Evolutionary conservation across 53 echinoderm and acorn worm species (phyloP).

Genomic region (Stichopus horrens): DNA sequence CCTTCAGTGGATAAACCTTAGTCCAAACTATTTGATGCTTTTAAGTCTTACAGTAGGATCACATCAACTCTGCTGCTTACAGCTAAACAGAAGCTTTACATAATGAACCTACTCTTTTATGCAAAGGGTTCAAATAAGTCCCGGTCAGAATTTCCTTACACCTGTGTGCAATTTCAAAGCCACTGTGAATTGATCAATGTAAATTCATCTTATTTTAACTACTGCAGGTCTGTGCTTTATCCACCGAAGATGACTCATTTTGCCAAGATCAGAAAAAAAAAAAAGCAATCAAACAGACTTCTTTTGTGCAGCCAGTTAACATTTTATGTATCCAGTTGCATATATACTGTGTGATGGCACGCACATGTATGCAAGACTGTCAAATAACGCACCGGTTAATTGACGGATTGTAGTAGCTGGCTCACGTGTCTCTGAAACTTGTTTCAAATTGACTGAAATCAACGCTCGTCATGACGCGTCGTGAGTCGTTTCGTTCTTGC

Average conservation of each 20-base stretch:
- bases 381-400: not conserved
- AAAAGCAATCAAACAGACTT: not conserved
- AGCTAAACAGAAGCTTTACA: too few relatives aligned
- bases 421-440: not conserved
- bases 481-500: not conserved
- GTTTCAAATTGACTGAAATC: not conserved
- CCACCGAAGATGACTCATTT: not conserved
- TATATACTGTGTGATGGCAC: not conserved
- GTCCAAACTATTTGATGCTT: too few relatives aligned
- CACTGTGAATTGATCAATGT: too few relatives aligned
- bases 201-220: not conserved
- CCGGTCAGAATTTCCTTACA: too few relatives aligned
- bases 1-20: too few relatives aligned
- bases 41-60: too few relatives aligned
- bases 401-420: not conserved
- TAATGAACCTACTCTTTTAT: too few relatives aligned
- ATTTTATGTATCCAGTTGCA: not conserved
- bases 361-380: not conserved
- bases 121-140: too few relatives aligned
- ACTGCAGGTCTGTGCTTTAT: not conserved
- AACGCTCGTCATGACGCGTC: not conserved
- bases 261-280: not conserved
- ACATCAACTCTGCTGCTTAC: too few relatives aligned
- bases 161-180: too few relatives aligned
- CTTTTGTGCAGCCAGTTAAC: not conserved